These are phyloP conservation scores for Drosophila acutilabella DNA, from an alignment of 2,888 invertebrate species.

Conservation along the genomic window DNA sequence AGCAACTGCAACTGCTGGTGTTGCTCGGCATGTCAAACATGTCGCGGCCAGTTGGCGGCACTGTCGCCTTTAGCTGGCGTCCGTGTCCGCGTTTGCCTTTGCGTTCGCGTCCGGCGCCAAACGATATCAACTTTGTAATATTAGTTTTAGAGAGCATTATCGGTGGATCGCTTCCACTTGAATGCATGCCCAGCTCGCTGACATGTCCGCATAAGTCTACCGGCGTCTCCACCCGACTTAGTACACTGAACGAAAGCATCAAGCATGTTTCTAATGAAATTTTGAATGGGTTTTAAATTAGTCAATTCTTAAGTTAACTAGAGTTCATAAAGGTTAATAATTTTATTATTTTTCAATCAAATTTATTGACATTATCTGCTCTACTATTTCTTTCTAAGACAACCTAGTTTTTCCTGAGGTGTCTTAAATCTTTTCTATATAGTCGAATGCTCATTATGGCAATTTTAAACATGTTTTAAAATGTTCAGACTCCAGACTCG, in stretches of 20 bases:
- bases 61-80: conserved; percentile 71
- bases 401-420: no score
- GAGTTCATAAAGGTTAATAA: no score
- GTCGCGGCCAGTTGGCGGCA: conserved; percentile 84
- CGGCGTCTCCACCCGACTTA: conserved; percentile 17
- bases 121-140: conserved; percentile 81
- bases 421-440: no score
- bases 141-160: conserved; percentile 82
- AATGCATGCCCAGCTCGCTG: conserved; percentile 61
- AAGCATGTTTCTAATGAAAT: no score
- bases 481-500: no score
- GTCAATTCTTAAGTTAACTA: no score
- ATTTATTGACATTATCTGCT: no score
- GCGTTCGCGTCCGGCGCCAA: conserved; percentile 80
- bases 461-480: no score
- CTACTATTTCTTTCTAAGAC: no score
- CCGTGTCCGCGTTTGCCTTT: conserved; percentile 16
- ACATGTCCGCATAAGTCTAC: conserved; percentile 38
- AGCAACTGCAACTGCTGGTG: conserved; percentile 48
- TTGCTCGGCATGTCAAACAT: conserved; percentile 81
- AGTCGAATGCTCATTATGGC: no score
- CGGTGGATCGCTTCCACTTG: conserved; percentile 81
- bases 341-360: no score
- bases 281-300: no score
- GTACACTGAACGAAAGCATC: neutral